A percentile compares a stretch with the other conserved stretches of the same genome.
phyloP scores from a whole-genome alignment of 92 coral and sea anemone genomes.

The Epizoanthus illoricatus region DNA sequence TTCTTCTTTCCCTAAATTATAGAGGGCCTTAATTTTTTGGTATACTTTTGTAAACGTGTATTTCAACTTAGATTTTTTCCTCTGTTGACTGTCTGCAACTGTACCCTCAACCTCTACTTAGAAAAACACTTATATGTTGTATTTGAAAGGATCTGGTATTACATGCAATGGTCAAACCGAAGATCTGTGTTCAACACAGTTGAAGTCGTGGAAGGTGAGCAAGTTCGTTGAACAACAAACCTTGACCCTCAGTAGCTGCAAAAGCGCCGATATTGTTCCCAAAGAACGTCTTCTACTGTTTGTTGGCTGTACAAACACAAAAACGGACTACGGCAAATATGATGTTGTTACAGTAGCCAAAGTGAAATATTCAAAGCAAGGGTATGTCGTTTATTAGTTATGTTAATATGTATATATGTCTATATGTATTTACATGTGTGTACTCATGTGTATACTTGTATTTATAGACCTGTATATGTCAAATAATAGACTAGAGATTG shows the following conservation, averaged over 20 bases:
- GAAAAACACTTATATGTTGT: background rate
- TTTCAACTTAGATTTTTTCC: too few species aligned
- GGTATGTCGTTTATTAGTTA: too few species aligned
- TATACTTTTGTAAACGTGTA: too few species aligned
- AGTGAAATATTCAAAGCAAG: background rate
- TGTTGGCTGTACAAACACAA: background rate
- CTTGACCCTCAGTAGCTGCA: background rate
- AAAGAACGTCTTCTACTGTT: background rate
- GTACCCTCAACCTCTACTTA: background rate
- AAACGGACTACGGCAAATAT: background rate
- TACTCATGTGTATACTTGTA: too few species aligned
- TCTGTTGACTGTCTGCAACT: background rate
- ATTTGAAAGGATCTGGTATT: background rate
- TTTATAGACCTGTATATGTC: too few species aligned
- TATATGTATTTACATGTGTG: too few species aligned
- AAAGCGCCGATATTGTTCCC: background rate
- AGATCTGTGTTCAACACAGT: background rate
- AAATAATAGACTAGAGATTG: too few species aligned
- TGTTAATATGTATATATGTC: too few species aligned
- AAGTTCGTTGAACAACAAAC: background rate
- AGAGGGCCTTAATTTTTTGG: too few species aligned
- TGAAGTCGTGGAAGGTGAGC: constrained; percentile 9
- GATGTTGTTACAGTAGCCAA: background rate
- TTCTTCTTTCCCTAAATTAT: too few species aligned
- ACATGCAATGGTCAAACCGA: constrained; percentile 19